phyloP scores from a whole-genome alignment of 1,140 invertebrate genomes.

The Leptestheria dahalacensis region DNA sequence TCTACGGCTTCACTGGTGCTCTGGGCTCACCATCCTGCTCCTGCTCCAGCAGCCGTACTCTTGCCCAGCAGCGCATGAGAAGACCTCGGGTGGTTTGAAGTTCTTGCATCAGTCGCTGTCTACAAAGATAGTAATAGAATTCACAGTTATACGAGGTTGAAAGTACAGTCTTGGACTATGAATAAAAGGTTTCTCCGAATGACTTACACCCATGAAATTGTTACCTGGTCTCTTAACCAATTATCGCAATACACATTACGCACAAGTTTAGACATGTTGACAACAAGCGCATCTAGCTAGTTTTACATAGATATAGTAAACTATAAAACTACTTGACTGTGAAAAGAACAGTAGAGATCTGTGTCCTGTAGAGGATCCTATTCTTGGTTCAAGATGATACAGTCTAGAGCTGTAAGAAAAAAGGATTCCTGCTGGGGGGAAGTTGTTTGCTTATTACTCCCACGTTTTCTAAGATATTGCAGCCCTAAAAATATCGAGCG shows the following conservation, averaged over 20 bases:
- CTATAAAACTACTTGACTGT: too few relatives aligned
- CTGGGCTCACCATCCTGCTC: background rate
- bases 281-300: too few relatives aligned
- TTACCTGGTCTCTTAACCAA: background rate
- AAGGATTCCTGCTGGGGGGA: too few relatives aligned
- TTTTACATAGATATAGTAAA: too few relatives aligned
- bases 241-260: background rate
- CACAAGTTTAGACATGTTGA: too few relatives aligned
- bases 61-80: slow-evolving; percentile 1
- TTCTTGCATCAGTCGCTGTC: slow-evolving; percentile 10
- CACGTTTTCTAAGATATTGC: too few relatives aligned
- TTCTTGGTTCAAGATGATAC: too few relatives aligned
- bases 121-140: background rate
- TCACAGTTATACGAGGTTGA: background rate
- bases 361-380: too few relatives aligned
- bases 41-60: slow-evolving; percentile 4
- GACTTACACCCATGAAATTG: background rate
- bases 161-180: background rate
- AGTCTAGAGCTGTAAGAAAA: too few relatives aligned
- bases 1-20: background rate
- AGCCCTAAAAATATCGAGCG: too few relatives aligned
- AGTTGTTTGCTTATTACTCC: too few relatives aligned
- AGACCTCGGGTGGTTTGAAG: slow-evolving; percentile 7
- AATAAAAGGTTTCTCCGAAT: background rate
- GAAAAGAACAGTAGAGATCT: too few relatives aligned